phyloP scores from a whole-genome alignment of 2,797 vertebrate species.

The Geotrypetes seraphini region DNA sequence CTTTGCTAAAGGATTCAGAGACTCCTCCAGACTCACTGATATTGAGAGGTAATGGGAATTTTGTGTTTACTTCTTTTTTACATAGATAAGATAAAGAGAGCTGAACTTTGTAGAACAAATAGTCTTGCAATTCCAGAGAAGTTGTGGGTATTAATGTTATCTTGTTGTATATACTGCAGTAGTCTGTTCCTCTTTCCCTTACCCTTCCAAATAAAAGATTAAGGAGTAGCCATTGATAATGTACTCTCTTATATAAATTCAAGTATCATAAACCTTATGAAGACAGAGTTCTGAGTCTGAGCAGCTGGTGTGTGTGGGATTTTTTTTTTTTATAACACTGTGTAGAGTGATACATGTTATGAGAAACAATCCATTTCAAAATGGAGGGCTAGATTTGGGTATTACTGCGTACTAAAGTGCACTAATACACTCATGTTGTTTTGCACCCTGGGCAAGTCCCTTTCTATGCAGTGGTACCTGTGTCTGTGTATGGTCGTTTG shows the following conservation, averaged over 20 bases:
- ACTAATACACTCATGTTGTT: too few relatives aligned
- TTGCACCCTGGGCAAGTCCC: too few relatives aligned
- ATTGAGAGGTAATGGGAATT: conserved; percentile 94
- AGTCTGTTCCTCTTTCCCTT: conserved; percentile 10
- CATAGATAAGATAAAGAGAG: conserved; percentile 43
- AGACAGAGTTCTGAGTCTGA: conserved; percentile 14
- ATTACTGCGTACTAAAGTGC: too few relatives aligned
- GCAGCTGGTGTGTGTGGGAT: too few relatives aligned
- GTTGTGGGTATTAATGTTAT: conserved; percentile 19
- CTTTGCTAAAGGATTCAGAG: conserved; percentile 96
- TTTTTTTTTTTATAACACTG: too few relatives aligned
- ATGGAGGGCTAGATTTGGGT: too few relatives aligned
- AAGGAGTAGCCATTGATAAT: too few relatives aligned
- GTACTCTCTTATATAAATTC: too few relatives aligned
- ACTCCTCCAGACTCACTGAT: conserved; percentile 95
- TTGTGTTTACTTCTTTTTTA: conserved; percentile 52
- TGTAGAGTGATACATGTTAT: too few relatives aligned
- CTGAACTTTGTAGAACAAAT: conserved; percentile 31
- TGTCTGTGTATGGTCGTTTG: too few relatives aligned
- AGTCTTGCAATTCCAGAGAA: conserved; percentile 25
- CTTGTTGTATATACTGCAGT: not conserved
- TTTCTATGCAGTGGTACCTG: too few relatives aligned
- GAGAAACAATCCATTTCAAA: too few relatives aligned
- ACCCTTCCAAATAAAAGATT: not conserved
- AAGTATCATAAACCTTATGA: conserved; percentile 6